A percentile compares a stretch with the other conserved stretches of the same genome.
Evolutionary conservation across 2,797 vertebrate species (phyloP).

Genomic region (Lutjanus campechanus): DNA sequence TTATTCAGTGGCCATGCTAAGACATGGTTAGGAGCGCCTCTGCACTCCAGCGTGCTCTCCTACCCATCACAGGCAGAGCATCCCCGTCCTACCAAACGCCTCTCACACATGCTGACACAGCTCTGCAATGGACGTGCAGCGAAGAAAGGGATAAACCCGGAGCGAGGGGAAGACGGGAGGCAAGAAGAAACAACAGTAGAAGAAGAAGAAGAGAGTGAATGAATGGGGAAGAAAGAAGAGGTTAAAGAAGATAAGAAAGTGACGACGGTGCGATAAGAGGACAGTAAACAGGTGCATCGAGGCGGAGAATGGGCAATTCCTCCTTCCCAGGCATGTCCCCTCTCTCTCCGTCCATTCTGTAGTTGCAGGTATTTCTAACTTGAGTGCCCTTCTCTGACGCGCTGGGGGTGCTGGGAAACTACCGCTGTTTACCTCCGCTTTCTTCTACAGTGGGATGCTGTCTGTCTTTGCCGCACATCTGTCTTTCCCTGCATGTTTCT

Average conservation of each 20-base stretch:
- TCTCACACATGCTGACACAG: slow-evolving; percentile 61
- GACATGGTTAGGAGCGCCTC: slow-evolving; percentile 86
- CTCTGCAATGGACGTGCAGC: slow-evolving; percentile 58
- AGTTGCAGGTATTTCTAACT: slow-evolving; percentile 83
- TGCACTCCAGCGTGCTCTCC: slow-evolving; percentile 71
- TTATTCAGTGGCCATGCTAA: slow-evolving; percentile 86
- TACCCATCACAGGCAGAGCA: slow-evolving; percentile 53
- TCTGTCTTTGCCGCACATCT: slow-evolving; percentile 15
- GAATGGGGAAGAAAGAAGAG: slow-evolving; percentile 53
- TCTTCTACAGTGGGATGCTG: slow-evolving; percentile 36
- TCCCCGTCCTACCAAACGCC: slow-evolving; percentile 35
- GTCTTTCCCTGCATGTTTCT: slow-evolving; percentile 26
- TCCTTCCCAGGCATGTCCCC: slow-evolving; percentile 85
- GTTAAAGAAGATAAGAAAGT: slow-evolving; percentile 63
- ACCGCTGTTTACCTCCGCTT: slow-evolving; percentile 45
- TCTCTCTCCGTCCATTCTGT: slow-evolving; percentile 81
- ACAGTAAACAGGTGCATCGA: slow-evolving; percentile 67
- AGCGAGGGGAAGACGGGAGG: slow-evolving; percentile 19
- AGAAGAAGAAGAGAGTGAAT: slow-evolving; percentile 21
- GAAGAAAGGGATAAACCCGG: slow-evolving; percentile 45
- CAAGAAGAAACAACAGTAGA: slow-evolving; percentile 17
- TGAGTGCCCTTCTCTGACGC: slow-evolving; percentile 73
- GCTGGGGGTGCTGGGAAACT: slow-evolving; percentile 64
- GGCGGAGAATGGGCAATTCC: slow-evolving; percentile 84
- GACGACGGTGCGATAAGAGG: slow-evolving; percentile 53